Percentiles rank a stretch among this genome's conserved stretches.
Conservation (phyloP, 1,140 invertebrate species). For the Heterodera carotae region DNA sequence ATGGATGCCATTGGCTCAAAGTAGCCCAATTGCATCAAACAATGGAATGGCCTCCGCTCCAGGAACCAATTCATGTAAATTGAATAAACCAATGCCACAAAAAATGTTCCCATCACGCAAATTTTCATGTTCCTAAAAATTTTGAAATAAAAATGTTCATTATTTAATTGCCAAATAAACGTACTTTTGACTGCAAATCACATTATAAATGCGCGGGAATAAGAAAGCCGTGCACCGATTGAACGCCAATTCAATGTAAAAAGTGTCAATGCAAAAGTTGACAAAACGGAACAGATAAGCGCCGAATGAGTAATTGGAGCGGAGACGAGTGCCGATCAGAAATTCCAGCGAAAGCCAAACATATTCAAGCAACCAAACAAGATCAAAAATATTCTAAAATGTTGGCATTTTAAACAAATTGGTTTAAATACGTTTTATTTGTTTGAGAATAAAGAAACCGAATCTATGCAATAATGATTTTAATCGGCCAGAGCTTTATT, state of each 20-base stretch:
- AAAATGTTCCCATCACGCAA: not conserved
- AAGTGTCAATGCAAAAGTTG: constrained; percentile 26
- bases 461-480: not conserved
- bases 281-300: constrained; percentile 27
- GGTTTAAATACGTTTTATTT: not conserved
- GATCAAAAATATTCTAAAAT: constrained; percentile 25
- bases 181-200: constrained; percentile 4
- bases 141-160: too few relatives aligned
- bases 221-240: constrained; percentile 17
- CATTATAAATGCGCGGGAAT: constrained; percentile 12
- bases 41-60: constrained; percentile 22
- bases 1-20: constrained; percentile 21
- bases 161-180: not conserved
- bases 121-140: constrained; percentile 13
- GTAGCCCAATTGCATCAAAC: constrained; percentile 19
- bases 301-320: not conserved
- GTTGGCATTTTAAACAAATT: too few relatives aligned
- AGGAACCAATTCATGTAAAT: constrained; percentile 22
- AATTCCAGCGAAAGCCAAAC: constrained; percentile 21
- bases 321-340: not conserved
- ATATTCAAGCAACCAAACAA: constrained; percentile 27
- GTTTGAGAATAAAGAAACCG: not conserved
- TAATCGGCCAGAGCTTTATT: too few relatives aligned
- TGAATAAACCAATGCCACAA: constrained; percentile 13
- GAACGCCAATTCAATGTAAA: constrained; percentile 26